These are phyloP conservation scores for Notothenia rossii DNA, from an alignment of 2,113 vertebrate genomes.

Conservation along the genomic window DNA sequence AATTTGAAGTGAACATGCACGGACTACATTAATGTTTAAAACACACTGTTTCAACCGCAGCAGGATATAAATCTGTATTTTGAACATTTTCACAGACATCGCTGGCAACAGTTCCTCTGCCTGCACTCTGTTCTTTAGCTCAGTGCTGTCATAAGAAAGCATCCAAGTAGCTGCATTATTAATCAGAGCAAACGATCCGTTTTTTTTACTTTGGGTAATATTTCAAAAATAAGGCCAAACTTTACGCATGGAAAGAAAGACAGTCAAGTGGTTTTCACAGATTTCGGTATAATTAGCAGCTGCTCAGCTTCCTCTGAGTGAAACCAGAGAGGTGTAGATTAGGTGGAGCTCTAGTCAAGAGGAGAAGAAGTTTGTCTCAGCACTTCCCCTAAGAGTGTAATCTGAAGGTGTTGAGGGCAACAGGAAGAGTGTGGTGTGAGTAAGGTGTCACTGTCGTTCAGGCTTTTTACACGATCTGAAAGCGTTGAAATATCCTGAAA, in stretches of 20 bases:
- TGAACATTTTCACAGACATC: background rate
- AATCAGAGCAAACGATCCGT: background rate
- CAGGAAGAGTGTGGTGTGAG: slow-evolving; percentile 27
- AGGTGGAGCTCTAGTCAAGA: slow-evolving; percentile 20
- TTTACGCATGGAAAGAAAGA: background rate
- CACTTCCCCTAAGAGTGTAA: slow-evolving; percentile 19
- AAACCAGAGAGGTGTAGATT: slow-evolving; percentile 54
- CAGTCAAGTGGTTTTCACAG: background rate
- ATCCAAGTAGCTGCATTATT: background rate
- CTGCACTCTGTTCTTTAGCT: background rate
- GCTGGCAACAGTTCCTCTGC: background rate
- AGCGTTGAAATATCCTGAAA: background rate
- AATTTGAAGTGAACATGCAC: background rate
- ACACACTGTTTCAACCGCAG: background rate
- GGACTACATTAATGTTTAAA: background rate
- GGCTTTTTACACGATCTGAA: background rate
- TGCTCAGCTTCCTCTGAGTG: slow-evolving; percentile 22
- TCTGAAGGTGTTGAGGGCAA: slow-evolving; percentile 36
- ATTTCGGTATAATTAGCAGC: slow-evolving; percentile 15
- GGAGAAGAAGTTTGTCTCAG: slow-evolving; percentile 45
- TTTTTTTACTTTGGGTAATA: background rate
- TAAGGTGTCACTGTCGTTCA: slow-evolving; percentile 1
- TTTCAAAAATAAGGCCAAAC: background rate
- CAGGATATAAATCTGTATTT: background rate
- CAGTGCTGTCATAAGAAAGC: background rate